Evolutionary conservation across 2,888 invertebrate genomes (phyloP), one percentile per base, ranked within the genome.

Genomic region (Mythimna impura): DNA sequence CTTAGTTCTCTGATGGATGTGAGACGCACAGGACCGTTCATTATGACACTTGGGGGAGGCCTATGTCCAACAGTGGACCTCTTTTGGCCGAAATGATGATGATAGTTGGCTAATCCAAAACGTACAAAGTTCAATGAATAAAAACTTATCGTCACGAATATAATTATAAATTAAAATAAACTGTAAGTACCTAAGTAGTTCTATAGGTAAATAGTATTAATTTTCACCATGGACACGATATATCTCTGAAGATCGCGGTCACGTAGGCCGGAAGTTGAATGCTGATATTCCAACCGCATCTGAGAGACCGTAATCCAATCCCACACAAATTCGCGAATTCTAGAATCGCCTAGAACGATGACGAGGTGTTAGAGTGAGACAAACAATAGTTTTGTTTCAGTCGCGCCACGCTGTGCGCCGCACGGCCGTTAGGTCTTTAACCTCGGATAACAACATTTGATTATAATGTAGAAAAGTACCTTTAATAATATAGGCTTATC

Each of bases 391-490:
- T 52, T 36, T 58, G 64, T 76, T 76, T 60, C 77, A 47, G 64
- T 60, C 70, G 7, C 76, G 2, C 76, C 52, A n/a, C 70, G 25
- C 20, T 30, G 34, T 34, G 57, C 17, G 47, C 12, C 74, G 74
- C 50, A 34, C 8, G 43, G 12, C 14, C 47, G 47, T 34, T 25
- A 58, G 63, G 76, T 76, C 63, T 47, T 30, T 54, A 40, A 71
- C 60, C 74, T 60, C 54, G 52, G 47, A 22, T 25, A 25, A 66
- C 50, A 73, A 73, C 74, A 34, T 3, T 2, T 3, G 6, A 34
- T 34, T 43, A 43, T 34, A 60, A 52, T 72, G 40, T 17, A 25
- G 5, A 36, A 36, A 6, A 3, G 14, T 30, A n/a, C 22, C n/a
- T n/a, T 22, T 30, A 30, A 2, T n/a, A n/a, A 2, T 43, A 30